Evolutionary conservation across 2,113 vertebrate species (phyloP), one percentile per base, ranked within the genome.

Genomic region (Albula goreensis): DNA sequence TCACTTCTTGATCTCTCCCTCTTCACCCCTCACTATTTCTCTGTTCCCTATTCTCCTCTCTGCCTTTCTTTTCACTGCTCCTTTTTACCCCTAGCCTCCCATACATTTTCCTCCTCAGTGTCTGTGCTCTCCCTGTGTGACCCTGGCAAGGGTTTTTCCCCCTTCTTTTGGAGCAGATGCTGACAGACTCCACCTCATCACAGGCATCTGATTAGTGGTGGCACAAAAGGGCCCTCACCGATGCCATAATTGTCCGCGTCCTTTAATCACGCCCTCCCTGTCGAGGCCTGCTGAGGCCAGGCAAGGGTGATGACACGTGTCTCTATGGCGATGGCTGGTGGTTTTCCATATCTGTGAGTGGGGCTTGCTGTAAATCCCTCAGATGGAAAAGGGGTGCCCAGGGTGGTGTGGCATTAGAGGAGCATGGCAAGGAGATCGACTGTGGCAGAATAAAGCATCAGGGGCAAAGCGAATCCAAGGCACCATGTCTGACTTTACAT

Each of bases 201-300:
- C 91, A 89, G 89, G 89, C 86, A 93, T 94, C 92, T 94, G 93
- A 93, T 94, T 93, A 94, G 91, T 89, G 87, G 83, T 52, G 78
- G 85, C 89, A 92, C 93, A 93, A 94, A 94, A 94, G 92, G 17
- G 60, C 17, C 90, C 91, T 93, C 92, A 92, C 93, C 93, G 93
- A 94, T 94, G 93, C 93, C 93, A 91, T 88, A 83, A 88, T 92
- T 90, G 90, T 93, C 92, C 91, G 88, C 89, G 90, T 90, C 85
- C 90, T 92, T 92, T 94, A 91, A 92, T 92, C 93, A 90, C 88
- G 89, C 91, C 90, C 90, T 92, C 90, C 92, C 90, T 90, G 90
- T 82, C 89, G 90, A 85, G 8, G 84, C 83, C 86, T 9, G 83
- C 80, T 50, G 88, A 6, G 85, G 89, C 90, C 91, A 93, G 93